Percentiles rank a stretch among this genome's conserved stretches.
These are phyloP conservation scores for Eulimnadia texana DNA, from an alignment of 1,140 invertebrate species.

Conservation along the genomic window DNA sequence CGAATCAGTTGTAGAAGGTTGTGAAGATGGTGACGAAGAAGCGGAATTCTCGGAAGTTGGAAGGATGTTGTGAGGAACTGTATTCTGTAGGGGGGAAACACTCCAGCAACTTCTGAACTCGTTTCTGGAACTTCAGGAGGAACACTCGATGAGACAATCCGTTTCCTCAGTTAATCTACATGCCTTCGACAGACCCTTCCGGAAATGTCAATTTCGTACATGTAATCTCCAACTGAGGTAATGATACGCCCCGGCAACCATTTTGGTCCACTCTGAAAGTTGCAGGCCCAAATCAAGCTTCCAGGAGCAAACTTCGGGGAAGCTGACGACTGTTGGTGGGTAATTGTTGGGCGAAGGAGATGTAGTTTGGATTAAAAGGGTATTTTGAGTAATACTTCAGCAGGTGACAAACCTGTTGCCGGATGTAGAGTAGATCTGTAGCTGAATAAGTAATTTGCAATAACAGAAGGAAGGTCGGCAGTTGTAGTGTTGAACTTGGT, in stretches of 20 bases:
- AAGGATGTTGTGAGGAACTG: no score
- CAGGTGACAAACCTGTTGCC: constrained; percentile 16
- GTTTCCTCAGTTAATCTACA: neutral
- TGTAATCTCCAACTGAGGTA: neutral
- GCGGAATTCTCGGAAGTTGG: no score
- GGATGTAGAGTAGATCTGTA: constrained; percentile 19
- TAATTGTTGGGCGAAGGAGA: neutral
- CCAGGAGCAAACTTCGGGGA: neutral
- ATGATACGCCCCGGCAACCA: neutral
- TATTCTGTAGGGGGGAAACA: no score
- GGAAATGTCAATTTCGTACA: neutral
- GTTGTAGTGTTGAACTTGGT: neutral
- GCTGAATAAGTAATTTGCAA: constrained; percentile 12
- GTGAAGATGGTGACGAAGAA: no score
- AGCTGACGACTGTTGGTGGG: neutral
- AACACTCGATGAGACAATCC: neutral
- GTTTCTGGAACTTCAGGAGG: neutral
- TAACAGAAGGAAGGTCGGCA: neutral
- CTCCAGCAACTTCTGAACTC: neutral
- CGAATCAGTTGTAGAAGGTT: no score
- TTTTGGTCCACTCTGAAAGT: neutral
- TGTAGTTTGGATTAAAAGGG: neutral
- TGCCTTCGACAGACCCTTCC: neutral
- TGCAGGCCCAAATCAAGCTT: neutral
- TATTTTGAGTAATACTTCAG: constrained; percentile 1